phyloP scores from a whole-genome alignment of 1,140 invertebrate genomes.

The Caenorhabditis inopinata region DNA sequence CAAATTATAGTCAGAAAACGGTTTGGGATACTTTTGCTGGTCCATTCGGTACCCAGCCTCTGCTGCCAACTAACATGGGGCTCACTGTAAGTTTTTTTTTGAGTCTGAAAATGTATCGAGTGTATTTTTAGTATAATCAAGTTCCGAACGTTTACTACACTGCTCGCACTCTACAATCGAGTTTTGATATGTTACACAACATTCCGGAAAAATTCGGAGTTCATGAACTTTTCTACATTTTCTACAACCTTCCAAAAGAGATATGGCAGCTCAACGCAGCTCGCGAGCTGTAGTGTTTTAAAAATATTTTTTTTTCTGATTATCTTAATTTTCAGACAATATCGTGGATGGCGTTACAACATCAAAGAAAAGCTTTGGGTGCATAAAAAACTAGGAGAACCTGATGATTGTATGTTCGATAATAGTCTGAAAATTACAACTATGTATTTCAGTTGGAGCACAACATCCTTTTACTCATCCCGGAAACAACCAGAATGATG shows the following conservation, averaged over 20 bases:
- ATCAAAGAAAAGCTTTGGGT: not conserved
- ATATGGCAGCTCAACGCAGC: conserved; percentile 10
- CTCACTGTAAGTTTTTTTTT: not conserved
- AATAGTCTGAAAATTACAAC: not conserved
- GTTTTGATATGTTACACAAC: not conserved
- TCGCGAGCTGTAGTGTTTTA: not conserved
- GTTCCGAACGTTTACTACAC: not conserved
- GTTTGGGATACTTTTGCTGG: not conserved
- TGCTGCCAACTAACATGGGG: not conserved
- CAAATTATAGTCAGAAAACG: not conserved
- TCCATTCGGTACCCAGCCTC: not conserved
- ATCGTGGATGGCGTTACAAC: not conserved
- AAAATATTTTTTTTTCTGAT: not conserved
- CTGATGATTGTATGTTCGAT: not conserved
- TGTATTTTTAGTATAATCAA: not conserved
- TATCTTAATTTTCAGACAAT: not conserved
- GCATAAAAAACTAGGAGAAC: not conserved
- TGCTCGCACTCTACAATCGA: not conserved
- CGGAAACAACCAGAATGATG: not conserved
- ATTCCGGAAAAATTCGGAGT: not conserved
- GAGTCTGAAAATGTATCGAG: too few relatives aligned
- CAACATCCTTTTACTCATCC: not conserved
- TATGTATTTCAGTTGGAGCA: not conserved
- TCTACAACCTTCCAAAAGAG: conserved; percentile 11
- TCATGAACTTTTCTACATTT: not conserved